Base-by-base conservation (phyloP, 2,888 invertebrate genomes). In the Drosophila emarginata region DNA sequence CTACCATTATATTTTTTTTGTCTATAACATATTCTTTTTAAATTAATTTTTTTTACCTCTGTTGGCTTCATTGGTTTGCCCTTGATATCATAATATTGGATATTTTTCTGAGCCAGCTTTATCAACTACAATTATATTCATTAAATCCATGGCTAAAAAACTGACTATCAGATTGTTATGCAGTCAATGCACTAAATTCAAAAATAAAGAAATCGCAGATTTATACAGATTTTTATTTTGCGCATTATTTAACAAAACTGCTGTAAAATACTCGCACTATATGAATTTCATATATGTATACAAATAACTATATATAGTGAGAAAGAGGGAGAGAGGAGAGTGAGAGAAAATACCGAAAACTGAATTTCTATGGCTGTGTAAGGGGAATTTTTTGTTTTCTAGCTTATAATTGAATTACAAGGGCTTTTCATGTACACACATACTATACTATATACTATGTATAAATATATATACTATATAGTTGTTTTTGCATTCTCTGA, bases 391-490 rank as follows among this genome's bases (percentile, higher is more conserved):
- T 77, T 74, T 57, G 67, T 60, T 67, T 66, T 54, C 37, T 53
- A 64, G 51, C 62, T 80, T 72, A 74, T 64, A 81, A 78, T 85
- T 85, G 69, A 82, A 70, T 83, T 78, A 71, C 69, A 81, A 59
- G 52, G 62, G 66, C 67, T 77, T 78, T 81, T 11, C 51, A 32
- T 54, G 63, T 67, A 51, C 28, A 32, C 11, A 32, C 32, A 32
- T 32, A 32, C 32, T 9, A 11, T 0, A 32, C 9, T 37, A 15
- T 15, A 56, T 53, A 32, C 37, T 32, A 54, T n/a, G n/a, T n/a
- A 18, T 61, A 45, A n/a, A 51, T 5, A 52, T 45, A 65, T 69
- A 61, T 28, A 60, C 56, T 61, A 59, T 54, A 15, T 23, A 2
- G 11, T 50, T 60, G 54, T 28, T 62, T 45, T 45, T 45, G 63